Evolutionary conservation across 2,797 vertebrate species (phyloP), one percentile per base, ranked within the genome.

Genomic region (Hyperoplus immaculatus): DNA sequence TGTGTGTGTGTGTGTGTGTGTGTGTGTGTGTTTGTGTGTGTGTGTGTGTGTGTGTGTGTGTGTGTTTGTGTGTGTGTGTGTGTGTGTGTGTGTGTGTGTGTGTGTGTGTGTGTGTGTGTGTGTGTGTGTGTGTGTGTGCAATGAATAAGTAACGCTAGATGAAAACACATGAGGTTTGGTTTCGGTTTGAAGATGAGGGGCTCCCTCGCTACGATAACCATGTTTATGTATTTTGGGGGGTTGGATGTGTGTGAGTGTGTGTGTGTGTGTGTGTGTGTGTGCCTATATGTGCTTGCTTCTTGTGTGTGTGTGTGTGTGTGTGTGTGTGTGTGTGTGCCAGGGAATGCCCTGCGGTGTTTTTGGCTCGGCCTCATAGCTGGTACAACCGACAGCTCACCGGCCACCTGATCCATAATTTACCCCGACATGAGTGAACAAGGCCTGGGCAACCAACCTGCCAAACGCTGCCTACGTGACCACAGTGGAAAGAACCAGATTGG

Each of bases 341-440:
- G 71, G 80, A 85, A 89, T 86, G 89, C 91, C 29, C 91, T 88
- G 83, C 56, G 65, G 89, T 80, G 72, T 81, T 89, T 90, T 85
- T 94, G 93, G 92, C 93, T 90, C 57, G 21, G 45, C 41, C 70
- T 63, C 72, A 84, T 42, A 77, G 76, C 81, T 84, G 82, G 78
- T 89, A 85, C 86, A 84, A 89, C 89, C 86, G 87, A 92, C 88
- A 88, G 88, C 86, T 82, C 84, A 89, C 81, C 39, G 62, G 80
- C 85, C 89, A 91, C 89, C 89, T 92, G 90, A 94, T 93, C 90
- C 87, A 87, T 94, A 92, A 94, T 94, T 94, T 92, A 90, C 86
- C 85, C 87, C 71, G 89, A 92, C 91, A 91, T 87, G 89, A 87
- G 80, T 76, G 87, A 90, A 83, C 90, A 89, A 85, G 86, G 74